Base-by-base conservation (phyloP, 2,888 invertebrate genomes). In the Tetanocera ferruginea region DNA sequence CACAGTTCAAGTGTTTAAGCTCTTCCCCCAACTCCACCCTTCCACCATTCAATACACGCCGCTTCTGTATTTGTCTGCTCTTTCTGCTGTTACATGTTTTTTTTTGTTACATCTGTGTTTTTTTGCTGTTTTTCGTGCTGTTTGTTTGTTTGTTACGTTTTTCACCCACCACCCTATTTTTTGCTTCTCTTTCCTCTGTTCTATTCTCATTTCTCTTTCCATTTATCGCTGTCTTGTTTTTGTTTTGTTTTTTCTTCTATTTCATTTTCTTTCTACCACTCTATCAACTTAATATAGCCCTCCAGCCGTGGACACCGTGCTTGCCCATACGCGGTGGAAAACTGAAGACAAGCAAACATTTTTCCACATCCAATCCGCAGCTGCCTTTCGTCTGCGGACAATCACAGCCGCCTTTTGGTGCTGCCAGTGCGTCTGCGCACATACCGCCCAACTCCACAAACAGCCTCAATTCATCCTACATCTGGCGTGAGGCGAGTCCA, bases 341-440 rank as follows among this genome's bases (percentile, higher is more conserved):
- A 85, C 84, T 90, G 80, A 89, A 90, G 88, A 89, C 90, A 78
- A 89, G 88, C 84, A 90, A 90, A 87, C 85, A 89, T 85, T 89
- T 90, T 85, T 90, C 90, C 80, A 90, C 90, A 82, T 90, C 90
- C 82, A 90, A 90, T 87, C 90, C 90, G 82, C 90, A 90, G 85
- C 83, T 90, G 84, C 89, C 89, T 78, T 89, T 89, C 81, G 80
- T 89, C 80, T 88, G 89, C 81, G 83, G 83, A 6, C 83, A 83
- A 77, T 81, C 76, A 73, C 80, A 78, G 64, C 79, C 80, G 67
- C 82, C 80, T 17, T 78, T 52, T 19, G 78, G 81, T 79, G 83
- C 81, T 79, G 81, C 79, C 64, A 82, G 80, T 70, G 28, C 60
- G 31, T 14, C 52, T 25, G 43, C 62, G 74, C 55, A 34, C 1